Percentiles rank a stretch among this genome's conserved stretches.
phyloP scores from a whole-genome alignment of 2,888 invertebrate genomes.

The Torymus auratus region DNA sequence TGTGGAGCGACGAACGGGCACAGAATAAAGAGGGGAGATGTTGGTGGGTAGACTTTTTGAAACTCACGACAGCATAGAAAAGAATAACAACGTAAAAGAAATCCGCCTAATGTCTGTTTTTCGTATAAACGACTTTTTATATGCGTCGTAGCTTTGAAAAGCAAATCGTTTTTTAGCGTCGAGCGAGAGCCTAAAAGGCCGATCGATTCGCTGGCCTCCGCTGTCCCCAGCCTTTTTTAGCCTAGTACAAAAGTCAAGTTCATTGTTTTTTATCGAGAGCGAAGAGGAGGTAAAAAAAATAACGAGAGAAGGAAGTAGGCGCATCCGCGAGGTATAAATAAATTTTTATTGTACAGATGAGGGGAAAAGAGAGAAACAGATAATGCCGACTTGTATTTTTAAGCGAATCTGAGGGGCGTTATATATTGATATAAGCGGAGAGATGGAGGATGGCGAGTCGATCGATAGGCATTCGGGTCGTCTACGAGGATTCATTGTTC shows the following conservation, averaged over 20 bases:
- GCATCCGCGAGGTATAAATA: background rate
- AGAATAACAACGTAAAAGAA: constrained; percentile 14
- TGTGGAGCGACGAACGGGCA: constrained; percentile 4
- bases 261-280: background rate
- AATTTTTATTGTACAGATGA: constrained; percentile 44
- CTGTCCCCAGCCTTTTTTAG: background rate
- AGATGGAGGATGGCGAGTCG: constrained; percentile 35
- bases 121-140: constrained; percentile 39
- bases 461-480: background rate
- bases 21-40: background rate
- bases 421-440: background rate
- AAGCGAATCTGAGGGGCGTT: constrained; percentile 27
- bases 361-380: background rate
- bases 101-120: constrained; percentile 41
- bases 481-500: constrained; percentile 7
- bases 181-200: background rate
- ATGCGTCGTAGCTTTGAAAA: constrained; percentile 37
- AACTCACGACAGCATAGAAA: background rate
- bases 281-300: background rate
- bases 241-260: constrained; percentile 33
- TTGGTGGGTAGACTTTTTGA: background rate
- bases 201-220: constrained; percentile 1
- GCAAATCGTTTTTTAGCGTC: constrained; percentile 39
- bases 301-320: no score
- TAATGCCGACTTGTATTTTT: constrained; percentile 37